Base-by-base conservation (phyloP, 2,888 invertebrate genomes). In the Diplolepis rosae region DNA sequence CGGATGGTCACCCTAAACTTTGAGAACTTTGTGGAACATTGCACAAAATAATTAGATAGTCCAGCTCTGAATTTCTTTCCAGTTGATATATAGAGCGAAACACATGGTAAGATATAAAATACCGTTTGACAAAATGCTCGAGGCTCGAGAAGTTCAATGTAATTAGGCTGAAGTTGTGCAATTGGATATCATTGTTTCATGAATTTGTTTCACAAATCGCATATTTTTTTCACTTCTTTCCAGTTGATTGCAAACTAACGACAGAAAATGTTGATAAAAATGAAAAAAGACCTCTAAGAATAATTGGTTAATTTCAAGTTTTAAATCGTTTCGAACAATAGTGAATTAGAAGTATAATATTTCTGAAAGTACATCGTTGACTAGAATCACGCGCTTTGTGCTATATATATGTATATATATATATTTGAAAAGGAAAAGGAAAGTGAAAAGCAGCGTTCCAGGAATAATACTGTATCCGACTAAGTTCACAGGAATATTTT, bases 391-490 rank as follows among this genome's bases (percentile, higher is more conserved):
- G 27, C 24, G 24, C 13, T 51, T 22, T 4, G 5, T 24, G 5
- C 24, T 22, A 22, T 24, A 50, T 50, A 27, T 24, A 51, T n/a
- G n/a, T n/a, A n/a, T n/a, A n/a, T n/a, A n/a, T n/a, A n/a, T n/a
- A n/a, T n/a, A n/a, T n/a, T n/a, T 51, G 9, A 13, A 27, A 24
- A 51, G 24, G 50, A 51, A 51, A 51, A 51, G 50, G 27, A 51
- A 51, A 51, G 50, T 51, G 50, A 65, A 65, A 56, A 42, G 61
- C 28, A 42, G 39, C 22, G 56, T 27, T 45, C 65, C 61, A 35
- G 61, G 69, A 71, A 74, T 69, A 68, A 74, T 42, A 42, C n/a
- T 30, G 56, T 45, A 54, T 22, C 18, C 66, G 35, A 50, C 35
- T 35, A 15, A 51, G 32, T 30, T 48, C 50, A 27, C 1, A 48